Percentiles rank a stretch among this genome's conserved stretches.
Conservation (phyloP, 2,113 vertebrate species). For the Pedionomus torquatus region DNA sequence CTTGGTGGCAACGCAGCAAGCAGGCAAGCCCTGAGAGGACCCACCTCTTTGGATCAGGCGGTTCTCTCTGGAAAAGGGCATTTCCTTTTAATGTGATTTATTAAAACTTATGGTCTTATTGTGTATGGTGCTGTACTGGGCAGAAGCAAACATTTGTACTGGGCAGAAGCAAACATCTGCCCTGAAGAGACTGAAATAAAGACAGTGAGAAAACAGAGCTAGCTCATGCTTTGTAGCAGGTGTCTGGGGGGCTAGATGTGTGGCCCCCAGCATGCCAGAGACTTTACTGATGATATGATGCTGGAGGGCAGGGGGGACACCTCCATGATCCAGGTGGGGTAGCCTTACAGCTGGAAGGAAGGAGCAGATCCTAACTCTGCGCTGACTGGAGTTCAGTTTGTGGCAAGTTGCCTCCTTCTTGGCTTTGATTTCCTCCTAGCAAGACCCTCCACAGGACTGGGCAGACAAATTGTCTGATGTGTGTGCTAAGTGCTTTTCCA, state of each 20-base stretch:
- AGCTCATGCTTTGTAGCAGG: neutral
- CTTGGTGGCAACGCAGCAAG: neutral
- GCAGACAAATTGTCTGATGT: neutral
- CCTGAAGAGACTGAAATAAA: neutral
- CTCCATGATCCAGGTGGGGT: fast-evolving
- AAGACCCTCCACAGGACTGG: neutral
- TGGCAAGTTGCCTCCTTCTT: neutral
- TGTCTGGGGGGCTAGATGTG: too few species aligned
- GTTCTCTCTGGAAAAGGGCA: neutral
- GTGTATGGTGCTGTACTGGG: neutral
- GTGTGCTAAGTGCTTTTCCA: neutral
- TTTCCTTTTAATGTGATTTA: neutral
- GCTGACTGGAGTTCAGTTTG: neutral
- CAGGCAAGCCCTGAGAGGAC: neutral
- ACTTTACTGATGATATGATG: neutral
- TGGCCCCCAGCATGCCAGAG: too few species aligned
- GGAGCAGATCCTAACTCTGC: neutral
- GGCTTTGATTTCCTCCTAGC: neutral
- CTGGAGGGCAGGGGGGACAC: fast-evolving
- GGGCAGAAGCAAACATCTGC: neutral
- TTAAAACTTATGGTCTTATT: neutral
- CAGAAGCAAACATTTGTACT: fast-evolving
- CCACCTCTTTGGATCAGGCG: neutral
- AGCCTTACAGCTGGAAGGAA: neutral
- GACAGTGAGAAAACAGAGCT: neutral